phyloP scores from a whole-genome alignment of 2,797 vertebrate species.

The Buceros bicornis region DNA sequence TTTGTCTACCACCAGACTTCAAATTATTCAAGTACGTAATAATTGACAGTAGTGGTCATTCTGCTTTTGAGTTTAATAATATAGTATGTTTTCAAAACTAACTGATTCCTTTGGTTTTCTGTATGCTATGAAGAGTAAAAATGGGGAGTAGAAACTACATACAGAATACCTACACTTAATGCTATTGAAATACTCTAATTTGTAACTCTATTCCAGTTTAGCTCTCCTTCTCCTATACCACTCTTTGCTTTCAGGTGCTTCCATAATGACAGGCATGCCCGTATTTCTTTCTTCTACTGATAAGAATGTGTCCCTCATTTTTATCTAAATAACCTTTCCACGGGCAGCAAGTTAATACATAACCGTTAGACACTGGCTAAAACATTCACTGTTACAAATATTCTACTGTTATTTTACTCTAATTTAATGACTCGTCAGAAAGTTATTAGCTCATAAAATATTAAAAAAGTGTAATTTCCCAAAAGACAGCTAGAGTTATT shows the following conservation, averaged over 20 bases:
- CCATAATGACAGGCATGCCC: neutral
- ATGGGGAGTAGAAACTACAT: neutral
- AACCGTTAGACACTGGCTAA: neutral
- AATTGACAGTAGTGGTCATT: neutral
- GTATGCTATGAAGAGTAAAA: neutral
- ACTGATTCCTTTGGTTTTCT: neutral
- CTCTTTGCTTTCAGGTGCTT: neutral
- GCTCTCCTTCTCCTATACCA: neutral
- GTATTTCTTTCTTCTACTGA: neutral
- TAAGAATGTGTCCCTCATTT: neutral
- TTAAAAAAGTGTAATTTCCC: neutral
- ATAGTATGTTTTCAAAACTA: neutral
- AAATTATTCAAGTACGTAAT: neutral
- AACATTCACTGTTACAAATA: neutral
- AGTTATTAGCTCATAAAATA: conserved; percentile 16
- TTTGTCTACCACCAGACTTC: neutral
- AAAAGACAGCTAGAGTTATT: neutral
- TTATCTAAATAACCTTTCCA: neutral
- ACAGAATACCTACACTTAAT: neutral
- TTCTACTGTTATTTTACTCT: neutral
- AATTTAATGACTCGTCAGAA: conserved; percentile 7
- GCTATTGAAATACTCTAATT: neutral
- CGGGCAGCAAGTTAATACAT: neutral
- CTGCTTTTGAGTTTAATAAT: neutral
- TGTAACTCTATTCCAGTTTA: neutral